Conservation (phyloP, 1,140 invertebrate species). For the Pristionchus pacificus region DNA sequence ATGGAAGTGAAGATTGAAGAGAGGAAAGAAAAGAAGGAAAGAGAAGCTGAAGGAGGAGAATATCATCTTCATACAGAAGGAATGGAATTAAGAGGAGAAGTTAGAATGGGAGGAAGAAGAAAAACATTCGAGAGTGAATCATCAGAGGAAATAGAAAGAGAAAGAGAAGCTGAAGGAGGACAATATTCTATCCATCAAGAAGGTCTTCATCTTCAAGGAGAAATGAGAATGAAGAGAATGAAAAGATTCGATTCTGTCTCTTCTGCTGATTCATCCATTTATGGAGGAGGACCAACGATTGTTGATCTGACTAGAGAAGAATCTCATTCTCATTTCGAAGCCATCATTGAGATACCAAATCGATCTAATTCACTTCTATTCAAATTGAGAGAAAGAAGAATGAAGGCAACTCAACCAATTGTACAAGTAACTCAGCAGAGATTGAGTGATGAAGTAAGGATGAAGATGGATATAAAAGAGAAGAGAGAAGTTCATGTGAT, state of each 20-base stretch:
- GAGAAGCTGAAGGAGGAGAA: conserved; percentile 30
- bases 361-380: conserved; percentile 4
- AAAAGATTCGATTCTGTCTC: conserved; percentile 27
- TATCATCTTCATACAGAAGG: conserved; percentile 35
- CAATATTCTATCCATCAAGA: conserved; percentile 25
- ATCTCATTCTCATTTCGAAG: conserved; percentile 31
- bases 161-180: conserved; percentile 35
- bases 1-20: conserved; percentile 16
- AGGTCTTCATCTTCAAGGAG: conserved; percentile 21
- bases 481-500: background rate
- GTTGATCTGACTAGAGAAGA: conserved; percentile 36
- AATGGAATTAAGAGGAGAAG: conserved; percentile 24
- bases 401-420: background rate
- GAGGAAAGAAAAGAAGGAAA: conserved; percentile 15
- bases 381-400: background rate
- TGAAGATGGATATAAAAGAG: background rate
- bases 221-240: conserved; percentile 22
- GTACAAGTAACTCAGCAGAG: background rate
- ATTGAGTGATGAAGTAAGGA: background rate
- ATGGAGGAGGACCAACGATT: conserved; percentile 31
- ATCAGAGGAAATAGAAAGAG: conserved; percentile 25
- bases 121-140: conserved; percentile 29
- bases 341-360: conserved; percentile 30
- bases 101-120: conserved; percentile 18
- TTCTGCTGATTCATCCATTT: conserved; percentile 28